Conservation (phyloP, 2,113 vertebrate species). For the Mastomys coucha region DNA sequence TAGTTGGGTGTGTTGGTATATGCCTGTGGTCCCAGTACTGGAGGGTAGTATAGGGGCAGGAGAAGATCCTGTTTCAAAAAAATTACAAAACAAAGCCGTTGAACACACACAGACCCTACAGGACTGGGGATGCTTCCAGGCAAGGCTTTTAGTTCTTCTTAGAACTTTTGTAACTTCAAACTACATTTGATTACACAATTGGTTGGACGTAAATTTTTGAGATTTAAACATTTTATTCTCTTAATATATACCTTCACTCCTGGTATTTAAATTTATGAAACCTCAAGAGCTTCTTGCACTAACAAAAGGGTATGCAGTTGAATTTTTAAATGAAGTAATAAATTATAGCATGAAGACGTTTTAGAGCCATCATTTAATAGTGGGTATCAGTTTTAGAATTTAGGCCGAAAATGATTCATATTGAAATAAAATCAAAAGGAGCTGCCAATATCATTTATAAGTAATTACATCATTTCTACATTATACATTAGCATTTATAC, state of each 20-base stretch:
- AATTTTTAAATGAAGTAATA: slow-evolving; percentile 41
- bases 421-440: slow-evolving; percentile 43
- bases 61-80: neutral
- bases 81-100: neutral
- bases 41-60: no score
- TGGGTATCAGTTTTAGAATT: slow-evolving; percentile 53
- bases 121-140: neutral
- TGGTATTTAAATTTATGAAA: slow-evolving; percentile 19
- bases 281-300: neutral
- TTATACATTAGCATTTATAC: neutral
- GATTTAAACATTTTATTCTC: slow-evolving; percentile 21
- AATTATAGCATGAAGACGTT: neutral
- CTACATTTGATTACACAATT: neutral
- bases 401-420: slow-evolving; percentile 24
- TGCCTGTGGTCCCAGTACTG: neutral
- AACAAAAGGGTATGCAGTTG: neutral
- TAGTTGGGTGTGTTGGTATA: neutral
- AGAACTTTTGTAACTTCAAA: neutral
- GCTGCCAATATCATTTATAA: neutral
- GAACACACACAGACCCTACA: neutral
- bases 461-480: neutral
- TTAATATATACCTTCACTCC: slow-evolving; percentile 21
- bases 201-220: slow-evolving; percentile 31
- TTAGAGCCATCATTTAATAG: neutral
- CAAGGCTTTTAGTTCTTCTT: slow-evolving; percentile 2